Percentiles rank a stretch among this genome's conserved stretches.
These are phyloP conservation scores for Tauraco hartlaubi DNA, from an alignment of 2,797 vertebrate species.

Conservation along the genomic window DNA sequence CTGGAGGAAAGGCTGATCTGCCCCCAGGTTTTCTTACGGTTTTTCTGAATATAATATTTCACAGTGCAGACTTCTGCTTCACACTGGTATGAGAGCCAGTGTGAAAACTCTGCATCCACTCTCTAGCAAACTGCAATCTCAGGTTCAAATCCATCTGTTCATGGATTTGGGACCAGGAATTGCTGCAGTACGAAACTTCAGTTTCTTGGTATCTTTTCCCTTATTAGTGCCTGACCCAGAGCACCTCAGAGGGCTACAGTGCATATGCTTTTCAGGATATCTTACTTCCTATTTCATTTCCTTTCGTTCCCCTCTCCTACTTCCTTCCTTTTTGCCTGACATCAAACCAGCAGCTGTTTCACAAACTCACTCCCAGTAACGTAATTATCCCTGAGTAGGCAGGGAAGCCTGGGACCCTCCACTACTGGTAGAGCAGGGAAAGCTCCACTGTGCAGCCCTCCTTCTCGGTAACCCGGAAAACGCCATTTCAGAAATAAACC, in stretches of 20 bases:
- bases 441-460: neutral
- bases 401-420: neutral
- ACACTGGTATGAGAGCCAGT: neutral
- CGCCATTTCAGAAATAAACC: neutral
- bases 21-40: neutral
- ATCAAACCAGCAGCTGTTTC: neutral
- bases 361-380: neutral
- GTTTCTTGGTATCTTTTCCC: neutral
- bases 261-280: neutral
- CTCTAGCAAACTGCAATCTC: neutral
- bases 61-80: neutral
- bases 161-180: neutral
- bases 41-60: neutral
- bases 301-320: neutral
- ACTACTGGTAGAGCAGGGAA: fast-evolving
- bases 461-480: neutral
- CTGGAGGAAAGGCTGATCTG: neutral
- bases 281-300: constrained; percentile 11
- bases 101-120: neutral
- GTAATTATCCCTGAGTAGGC: neutral
- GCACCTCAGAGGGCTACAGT: neutral
- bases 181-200: neutral
- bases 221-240: neutral
- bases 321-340: neutral
- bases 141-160: neutral